phyloP scores from a whole-genome alignment of 2,797 vertebrate genomes.

The Odontamblyopus lacepedii region DNA sequence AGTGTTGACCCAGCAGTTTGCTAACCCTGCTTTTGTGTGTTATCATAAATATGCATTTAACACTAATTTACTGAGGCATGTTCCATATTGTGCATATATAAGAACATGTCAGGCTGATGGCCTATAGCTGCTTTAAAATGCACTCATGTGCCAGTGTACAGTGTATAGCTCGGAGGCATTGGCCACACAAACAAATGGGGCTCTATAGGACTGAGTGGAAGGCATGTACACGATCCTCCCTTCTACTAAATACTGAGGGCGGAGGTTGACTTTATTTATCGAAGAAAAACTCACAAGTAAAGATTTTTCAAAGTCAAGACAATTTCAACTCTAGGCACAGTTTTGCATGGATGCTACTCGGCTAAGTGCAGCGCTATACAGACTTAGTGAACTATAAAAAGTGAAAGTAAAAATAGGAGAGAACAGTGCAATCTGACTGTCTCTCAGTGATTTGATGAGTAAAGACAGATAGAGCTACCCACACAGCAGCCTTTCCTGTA shows the following conservation, averaged over 20 bases:
- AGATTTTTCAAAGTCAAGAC: not conserved
- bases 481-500: not conserved
- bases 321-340: not conserved
- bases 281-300: not conserved
- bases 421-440: conserved; percentile 8
- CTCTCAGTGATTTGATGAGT: conserved; percentile 2
- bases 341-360: not conserved
- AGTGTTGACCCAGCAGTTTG: not conserved
- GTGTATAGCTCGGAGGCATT: not conserved
- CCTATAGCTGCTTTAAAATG: conserved; percentile 7
- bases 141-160: not conserved
- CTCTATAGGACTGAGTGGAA: no score
- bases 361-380: not conserved
- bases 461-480: not conserved
- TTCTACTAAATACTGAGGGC: not conserved
- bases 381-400: conserved; percentile 2
- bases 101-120: not conserved
- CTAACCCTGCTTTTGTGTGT: not conserved
- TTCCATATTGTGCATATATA: not conserved
- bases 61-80: not conserved
- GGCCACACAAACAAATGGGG: not conserved
- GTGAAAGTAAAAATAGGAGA: not conserved
- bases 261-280: not conserved
- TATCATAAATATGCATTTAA: not conserved
- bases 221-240: not conserved